Conservation (phyloP, 2,888 invertebrate species). For the Carcina quercana region DNA sequence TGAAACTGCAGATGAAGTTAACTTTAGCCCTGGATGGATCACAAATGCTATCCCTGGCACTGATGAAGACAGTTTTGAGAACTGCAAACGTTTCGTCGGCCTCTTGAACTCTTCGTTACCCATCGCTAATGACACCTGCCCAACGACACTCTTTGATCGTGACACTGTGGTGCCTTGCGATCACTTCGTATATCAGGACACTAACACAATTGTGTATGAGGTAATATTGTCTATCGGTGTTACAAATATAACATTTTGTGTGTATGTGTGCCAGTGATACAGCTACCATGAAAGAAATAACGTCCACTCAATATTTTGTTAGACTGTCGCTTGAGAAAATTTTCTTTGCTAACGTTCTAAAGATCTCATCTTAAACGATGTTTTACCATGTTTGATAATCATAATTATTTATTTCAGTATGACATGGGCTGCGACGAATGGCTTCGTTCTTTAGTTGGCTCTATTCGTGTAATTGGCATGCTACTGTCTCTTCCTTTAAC, state of each 20-base stretch:
- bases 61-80: constrained; percentile 33
- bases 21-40: constrained; percentile 43
- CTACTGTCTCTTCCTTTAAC: constrained; percentile 80
- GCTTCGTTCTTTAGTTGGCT: constrained; percentile 81
- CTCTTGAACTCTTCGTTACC: too few species aligned
- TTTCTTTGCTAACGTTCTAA: too few species aligned
- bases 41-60: constrained; percentile 43
- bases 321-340: too few species aligned
- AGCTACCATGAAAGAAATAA: too few species aligned
- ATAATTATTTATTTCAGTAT: too few species aligned
- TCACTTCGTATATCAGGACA: constrained; percentile 46
- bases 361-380: too few species aligned
- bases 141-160: constrained; percentile 40
- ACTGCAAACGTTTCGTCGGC: constrained; percentile 35
- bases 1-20: constrained; percentile 33
- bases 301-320: too few species aligned
- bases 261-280: too few species aligned
- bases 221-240: constrained; percentile 27
- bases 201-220: constrained; percentile 53
- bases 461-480: constrained; percentile 79
- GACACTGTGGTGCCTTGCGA: constrained; percentile 31
- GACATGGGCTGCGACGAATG: constrained; percentile 77
- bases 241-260: too few species aligned
- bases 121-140: constrained; percentile 47
- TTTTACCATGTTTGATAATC: too few species aligned